Base-by-base conservation (phyloP, 2,888 invertebrate species). In the Andrena praecox region DNA sequence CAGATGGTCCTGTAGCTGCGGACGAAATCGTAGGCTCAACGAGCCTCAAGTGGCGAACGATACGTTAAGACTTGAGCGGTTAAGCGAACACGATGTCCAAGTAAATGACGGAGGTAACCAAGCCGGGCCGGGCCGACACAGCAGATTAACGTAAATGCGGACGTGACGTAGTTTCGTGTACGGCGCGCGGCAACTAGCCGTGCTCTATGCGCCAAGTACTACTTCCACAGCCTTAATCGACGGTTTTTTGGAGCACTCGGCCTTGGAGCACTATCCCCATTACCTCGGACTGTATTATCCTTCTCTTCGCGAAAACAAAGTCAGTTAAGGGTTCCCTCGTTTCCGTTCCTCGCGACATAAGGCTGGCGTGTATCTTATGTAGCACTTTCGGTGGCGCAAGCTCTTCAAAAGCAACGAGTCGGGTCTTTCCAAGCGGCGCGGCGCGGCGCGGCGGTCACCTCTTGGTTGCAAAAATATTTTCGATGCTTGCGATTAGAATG, bases 101-200 rank as follows among this genome's bases (percentile, higher is more conserved):
- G 85, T 88, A 89, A 90, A 89, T 85, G 90, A 88, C 78, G 77
- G 80, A 81, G 78, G 84, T 76, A 74, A 77, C 73, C 75, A 84
- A 87, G 86, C 85, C 81, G 82, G 74, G 29, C 29, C 29, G 29
- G 29, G 29, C 5, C 29, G 29, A 2, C 82, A 72, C 78, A 70
- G 85, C 87, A 90, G 90, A 93, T 93, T 92, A 93, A 89, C 90
- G 91, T 88, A 93, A 93, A 93, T 93, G 93, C 93, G 93, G 93
- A 93, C 87, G 93, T 93, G 93, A 93, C 93, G 93, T 92, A 87
- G 89, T 82, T 77, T 66, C 82, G 77, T 81, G 67, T 77, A 84
- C 77, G 79, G 29, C 76, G 56, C 80, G 29, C 79, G 56, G 68
- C 81, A 66, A 78, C 81, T 84, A 84, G 69, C 75, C 63, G 54